phyloP scores from a whole-genome alignment of 2,113 vertebrate genomes.

The Leptodactylus fuscus region DNA sequence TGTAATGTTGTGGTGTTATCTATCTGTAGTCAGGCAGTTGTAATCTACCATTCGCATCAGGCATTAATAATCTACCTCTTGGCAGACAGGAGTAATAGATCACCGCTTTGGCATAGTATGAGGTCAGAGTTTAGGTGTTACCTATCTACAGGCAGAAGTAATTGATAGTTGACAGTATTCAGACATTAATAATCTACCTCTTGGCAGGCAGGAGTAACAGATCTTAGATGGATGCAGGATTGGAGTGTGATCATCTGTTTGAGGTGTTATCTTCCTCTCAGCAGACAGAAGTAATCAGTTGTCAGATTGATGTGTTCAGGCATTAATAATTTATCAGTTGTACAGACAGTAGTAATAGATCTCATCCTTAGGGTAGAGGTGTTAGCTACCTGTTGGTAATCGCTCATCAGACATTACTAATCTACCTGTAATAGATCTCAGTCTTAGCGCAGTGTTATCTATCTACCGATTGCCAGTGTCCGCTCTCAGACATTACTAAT shows the following conservation, averaged over 20 bases:
- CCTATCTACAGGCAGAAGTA: slow-evolving; percentile 89
- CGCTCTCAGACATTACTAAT: no score
- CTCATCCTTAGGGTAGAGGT: no score
- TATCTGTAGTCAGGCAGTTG: not conserved
- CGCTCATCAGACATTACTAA: no score
- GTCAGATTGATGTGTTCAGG: not conserved
- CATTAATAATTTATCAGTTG: not conserved
- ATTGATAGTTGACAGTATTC: slow-evolving; percentile 79
- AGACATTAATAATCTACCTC: slow-evolving; percentile 76
- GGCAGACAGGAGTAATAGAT: slow-evolving; percentile 87
- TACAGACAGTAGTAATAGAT: no score
- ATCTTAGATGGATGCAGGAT: no score
- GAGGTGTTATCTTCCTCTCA: slow-evolving; percentile 85
- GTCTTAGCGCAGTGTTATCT: no score
- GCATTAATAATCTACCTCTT: no score
- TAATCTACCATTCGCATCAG: not conserved
- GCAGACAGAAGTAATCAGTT: slow-evolving; percentile 85
- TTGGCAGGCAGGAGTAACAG: slow-evolving; percentile 85
- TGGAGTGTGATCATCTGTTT: no score
- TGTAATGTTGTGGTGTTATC: no score
- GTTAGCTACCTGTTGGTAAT: no score
- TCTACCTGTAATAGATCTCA: no score
- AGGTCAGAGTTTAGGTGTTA: slow-evolving; percentile 74
- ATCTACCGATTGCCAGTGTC: no score
- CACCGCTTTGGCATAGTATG: not conserved